These are phyloP conservation scores for Phlogophora meticulosa DNA, from an alignment of 2,888 invertebrate genomes.

Conservation along the genomic window DNA sequence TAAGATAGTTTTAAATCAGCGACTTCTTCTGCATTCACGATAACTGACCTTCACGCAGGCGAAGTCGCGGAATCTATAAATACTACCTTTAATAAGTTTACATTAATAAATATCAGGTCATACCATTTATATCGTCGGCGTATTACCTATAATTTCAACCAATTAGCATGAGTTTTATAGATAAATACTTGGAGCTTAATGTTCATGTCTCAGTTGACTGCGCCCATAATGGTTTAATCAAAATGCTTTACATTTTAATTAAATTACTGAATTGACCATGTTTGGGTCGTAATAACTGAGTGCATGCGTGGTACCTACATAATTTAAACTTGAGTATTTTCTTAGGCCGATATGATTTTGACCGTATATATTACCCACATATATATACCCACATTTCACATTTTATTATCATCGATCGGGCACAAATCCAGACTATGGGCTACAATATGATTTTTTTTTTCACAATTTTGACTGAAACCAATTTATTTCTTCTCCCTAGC, in stretches of 20 bases:
- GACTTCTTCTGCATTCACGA: too few species aligned
- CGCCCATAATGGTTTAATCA: conserved; percentile 38
- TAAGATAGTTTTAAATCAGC: too few species aligned
- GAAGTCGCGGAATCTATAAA: too few species aligned
- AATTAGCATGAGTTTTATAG: conserved; percentile 13
- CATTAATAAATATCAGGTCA: conserved; percentile 38
- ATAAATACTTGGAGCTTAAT: conserved; percentile 30
- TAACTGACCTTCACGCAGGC: too few species aligned
- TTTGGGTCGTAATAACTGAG: conserved; percentile 15
- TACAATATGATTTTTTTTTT: too few species aligned
- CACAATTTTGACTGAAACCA: too few species aligned
- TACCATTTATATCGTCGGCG: conserved; percentile 25
- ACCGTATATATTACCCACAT: too few species aligned
- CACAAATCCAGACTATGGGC: too few species aligned
- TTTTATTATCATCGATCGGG: too few species aligned
- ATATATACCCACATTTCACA: too few species aligned
- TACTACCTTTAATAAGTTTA: too few species aligned
- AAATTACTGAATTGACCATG: conserved; percentile 14
- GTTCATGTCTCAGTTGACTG: conserved; percentile 19
- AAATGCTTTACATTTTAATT: conserved; percentile 34
- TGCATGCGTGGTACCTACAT: neutral
- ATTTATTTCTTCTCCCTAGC: too few species aligned
- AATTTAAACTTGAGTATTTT: conserved; percentile 2
- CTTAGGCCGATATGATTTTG: neutral
- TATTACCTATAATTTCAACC: conserved; percentile 40